Conservation (phyloP, 2,797 vertebrate genomes). For the Pseudochirops cupreus region DNA sequence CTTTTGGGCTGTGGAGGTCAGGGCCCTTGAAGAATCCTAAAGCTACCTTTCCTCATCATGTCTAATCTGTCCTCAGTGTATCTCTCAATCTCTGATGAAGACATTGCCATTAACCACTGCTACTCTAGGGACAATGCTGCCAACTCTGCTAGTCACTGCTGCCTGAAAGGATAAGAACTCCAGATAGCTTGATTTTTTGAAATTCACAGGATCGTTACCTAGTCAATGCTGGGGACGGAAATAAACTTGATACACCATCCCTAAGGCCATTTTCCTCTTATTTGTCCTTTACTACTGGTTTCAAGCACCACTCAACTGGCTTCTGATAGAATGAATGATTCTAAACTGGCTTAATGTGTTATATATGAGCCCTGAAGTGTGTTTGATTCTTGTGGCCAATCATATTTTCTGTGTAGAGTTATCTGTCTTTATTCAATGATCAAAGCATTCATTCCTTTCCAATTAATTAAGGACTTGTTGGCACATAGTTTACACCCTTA, state of each 20-base stretch:
- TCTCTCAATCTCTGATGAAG: background rate
- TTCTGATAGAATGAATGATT: background rate
- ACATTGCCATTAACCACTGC: background rate
- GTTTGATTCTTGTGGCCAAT: background rate
- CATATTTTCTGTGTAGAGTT: background rate
- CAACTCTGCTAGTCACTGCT: background rate
- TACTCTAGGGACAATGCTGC: background rate
- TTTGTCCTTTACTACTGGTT: background rate
- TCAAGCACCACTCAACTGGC: background rate
- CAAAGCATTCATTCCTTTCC: background rate
- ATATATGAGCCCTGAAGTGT: background rate
- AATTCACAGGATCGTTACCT: background rate
- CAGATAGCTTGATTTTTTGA: background rate
- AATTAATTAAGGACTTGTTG: background rate
- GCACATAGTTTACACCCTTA: background rate
- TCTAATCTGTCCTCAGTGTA: background rate
- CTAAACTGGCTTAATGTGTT: background rate
- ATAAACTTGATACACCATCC: background rate
- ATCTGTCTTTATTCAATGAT: background rate
- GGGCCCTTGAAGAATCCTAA: background rate
- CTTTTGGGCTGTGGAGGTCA: background rate
- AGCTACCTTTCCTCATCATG: background rate
- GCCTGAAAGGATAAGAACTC: background rate
- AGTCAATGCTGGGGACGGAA: background rate
- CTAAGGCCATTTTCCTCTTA: background rate